A percentile compares a stretch with the other conserved stretches of the same genome.
phyloP scores from a whole-genome alignment of 2,797 vertebrate species.

The Cryptoblepharus egeriae region DNA sequence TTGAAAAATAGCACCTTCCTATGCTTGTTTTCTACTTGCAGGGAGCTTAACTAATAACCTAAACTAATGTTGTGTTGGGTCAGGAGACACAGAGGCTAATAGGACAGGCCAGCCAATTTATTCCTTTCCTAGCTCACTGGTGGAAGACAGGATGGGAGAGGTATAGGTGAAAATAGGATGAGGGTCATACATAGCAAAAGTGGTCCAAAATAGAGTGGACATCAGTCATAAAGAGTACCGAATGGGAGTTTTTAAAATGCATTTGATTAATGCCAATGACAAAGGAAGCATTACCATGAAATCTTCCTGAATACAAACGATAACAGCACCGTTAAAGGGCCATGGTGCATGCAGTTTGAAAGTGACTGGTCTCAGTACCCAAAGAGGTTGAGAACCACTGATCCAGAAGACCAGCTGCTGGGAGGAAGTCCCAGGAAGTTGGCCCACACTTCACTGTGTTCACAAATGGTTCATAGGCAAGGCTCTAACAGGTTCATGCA shows the following conservation, averaged over 20 bases:
- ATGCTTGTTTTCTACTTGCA: too few relatives aligned
- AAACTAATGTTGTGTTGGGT: too few relatives aligned
- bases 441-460: background rate
- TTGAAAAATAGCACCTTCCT: too few relatives aligned
- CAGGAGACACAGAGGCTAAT: too few relatives aligned
- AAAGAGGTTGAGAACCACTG: slow-evolving; percentile 1
- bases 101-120: too few relatives aligned
- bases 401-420: slow-evolving; percentile 4
- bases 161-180: too few relatives aligned
- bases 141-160: too few relatives aligned
- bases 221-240: background rate
- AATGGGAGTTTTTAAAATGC: background rate
- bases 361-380: background rate
- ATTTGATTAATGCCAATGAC: background rate
- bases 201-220: too few relatives aligned
- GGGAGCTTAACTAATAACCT: too few relatives aligned
- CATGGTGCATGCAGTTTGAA: background rate
- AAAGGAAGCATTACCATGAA: background rate
- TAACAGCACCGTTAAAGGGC: background rate
- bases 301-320: background rate
- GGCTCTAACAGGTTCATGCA: background rate
- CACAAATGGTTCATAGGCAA: background rate
- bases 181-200: background rate
- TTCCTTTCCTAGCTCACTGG: too few relatives aligned
- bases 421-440: background rate